Evolutionary conservation across 2,888 invertebrate species (phyloP).

Genomic region (Microctonus brassicae): DNA sequence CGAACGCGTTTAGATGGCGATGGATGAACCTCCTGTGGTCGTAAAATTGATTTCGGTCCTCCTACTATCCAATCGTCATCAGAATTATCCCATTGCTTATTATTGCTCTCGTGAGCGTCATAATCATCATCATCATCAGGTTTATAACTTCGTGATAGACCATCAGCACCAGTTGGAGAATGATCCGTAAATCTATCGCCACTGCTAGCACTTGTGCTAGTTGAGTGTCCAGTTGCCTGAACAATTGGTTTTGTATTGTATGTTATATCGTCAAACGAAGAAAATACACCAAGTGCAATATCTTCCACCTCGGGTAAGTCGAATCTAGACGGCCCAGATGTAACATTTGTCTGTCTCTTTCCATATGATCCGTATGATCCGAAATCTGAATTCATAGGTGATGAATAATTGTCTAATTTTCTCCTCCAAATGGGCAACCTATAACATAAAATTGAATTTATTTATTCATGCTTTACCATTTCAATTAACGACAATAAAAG

Average conservation of each 20-base stretch:
- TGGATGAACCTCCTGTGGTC: slow-evolving; percentile 57
- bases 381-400: slow-evolving; percentile 52
- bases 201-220: background rate
- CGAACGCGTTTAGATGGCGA: slow-evolving; percentile 70
- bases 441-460: background rate
- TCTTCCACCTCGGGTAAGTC: slow-evolving; percentile 83
- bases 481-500: background rate
- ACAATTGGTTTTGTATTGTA: slow-evolving; percentile 80
- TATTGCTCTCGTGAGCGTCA: slow-evolving; percentile 58
- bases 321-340: slow-evolving; percentile 75
- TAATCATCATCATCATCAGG: slow-evolving; percentile 67
- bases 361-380: slow-evolving; percentile 58
- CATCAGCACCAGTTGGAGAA: slow-evolving; percentile 58
- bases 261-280: slow-evolving; percentile 79
- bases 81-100: slow-evolving; percentile 58
- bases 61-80: slow-evolving; percentile 66
- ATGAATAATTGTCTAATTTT: slow-evolving; percentile 61
- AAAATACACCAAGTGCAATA: slow-evolving; percentile 74
- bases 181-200: slow-evolving; percentile 36
- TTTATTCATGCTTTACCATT: background rate
- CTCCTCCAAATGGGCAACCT: slow-evolving; percentile 74
- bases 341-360: slow-evolving; percentile 64
- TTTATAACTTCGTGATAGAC: slow-evolving; percentile 59
- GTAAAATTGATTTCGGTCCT: slow-evolving; percentile 62
- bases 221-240: slow-evolving; percentile 71